A percentile compares a stretch with the other conserved stretches of the same genome.
These are phyloP conservation scores for Anagyrus pseudococci DNA, from an alignment of 2,888 invertebrate genomes.

Conservation along the genomic window DNA sequence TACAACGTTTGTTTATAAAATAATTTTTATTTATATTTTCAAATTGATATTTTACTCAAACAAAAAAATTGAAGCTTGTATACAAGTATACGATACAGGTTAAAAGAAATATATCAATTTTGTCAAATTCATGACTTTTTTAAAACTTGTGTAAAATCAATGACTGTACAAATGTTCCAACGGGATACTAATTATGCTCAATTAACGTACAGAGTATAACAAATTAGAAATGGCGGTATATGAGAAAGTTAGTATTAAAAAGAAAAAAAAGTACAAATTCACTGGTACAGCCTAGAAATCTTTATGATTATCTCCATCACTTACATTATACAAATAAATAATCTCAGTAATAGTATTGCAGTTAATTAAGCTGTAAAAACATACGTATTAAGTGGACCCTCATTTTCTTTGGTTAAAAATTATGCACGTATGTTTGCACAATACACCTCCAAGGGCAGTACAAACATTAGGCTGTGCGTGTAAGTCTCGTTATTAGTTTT, in stretches of 20 bases:
- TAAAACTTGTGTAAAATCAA: background rate
- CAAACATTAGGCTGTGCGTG: slow-evolving; percentile 27
- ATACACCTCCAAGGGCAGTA: slow-evolving; percentile 20
- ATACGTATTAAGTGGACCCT: slow-evolving; percentile 33
- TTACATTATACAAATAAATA: slow-evolving; percentile 32
- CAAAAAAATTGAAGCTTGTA: no score
- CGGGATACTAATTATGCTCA: slow-evolving; percentile 36
- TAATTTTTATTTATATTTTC: no score
- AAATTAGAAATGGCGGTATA: slow-evolving; percentile 25
- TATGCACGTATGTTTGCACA: slow-evolving; percentile 17
- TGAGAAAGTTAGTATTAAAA: no score
- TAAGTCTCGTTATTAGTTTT: slow-evolving; percentile 25
- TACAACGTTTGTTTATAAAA: no score
- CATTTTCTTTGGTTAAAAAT: slow-evolving; percentile 37
- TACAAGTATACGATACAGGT: no score
- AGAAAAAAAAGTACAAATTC: background rate
- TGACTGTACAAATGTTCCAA: no score
- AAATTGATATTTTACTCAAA: no score
- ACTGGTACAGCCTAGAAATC: slow-evolving; percentile 10
- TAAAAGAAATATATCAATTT: no score
- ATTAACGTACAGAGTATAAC: slow-evolving; percentile 34
- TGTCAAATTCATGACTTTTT: no score
- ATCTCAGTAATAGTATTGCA: slow-evolving; percentile 29
- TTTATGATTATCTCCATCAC: slow-evolving; percentile 11
- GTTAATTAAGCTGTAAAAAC: slow-evolving; percentile 26